A percentile compares a stretch with the other conserved stretches of the same genome.
Evolutionary conservation across 2,888 invertebrate species (phyloP).

Genomic region (Morpho achilles): DNA sequence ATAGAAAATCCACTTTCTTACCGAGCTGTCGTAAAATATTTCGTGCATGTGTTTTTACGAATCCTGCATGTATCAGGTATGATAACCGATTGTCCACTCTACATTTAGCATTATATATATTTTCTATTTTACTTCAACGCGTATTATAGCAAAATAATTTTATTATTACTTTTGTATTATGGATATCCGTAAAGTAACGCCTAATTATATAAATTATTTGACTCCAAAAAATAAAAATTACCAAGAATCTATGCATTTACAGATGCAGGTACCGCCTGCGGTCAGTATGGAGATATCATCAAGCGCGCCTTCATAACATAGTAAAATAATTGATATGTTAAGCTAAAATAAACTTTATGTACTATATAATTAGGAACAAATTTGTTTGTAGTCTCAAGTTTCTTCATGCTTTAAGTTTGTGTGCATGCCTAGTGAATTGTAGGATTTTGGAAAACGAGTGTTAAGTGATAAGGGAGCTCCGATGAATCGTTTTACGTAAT

Average conservation of each 20-base stretch:
- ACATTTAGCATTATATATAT: too few relatives aligned
- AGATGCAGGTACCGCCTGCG: constrained; percentile 48
- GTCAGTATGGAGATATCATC: constrained; percentile 58
- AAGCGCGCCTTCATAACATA: constrained; percentile 69
- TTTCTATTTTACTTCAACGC: too few relatives aligned
- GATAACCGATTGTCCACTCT: too few relatives aligned
- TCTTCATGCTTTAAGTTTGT: constrained; percentile 72
- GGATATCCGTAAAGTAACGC: too few relatives aligned
- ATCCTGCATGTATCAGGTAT: too few relatives aligned
- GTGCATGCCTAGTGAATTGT: constrained; percentile 41
- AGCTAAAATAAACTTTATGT: constrained; percentile 58
- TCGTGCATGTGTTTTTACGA: too few relatives aligned
- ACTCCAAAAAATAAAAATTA: too few relatives aligned
- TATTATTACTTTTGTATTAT: too few relatives aligned
- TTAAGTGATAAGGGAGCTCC: constrained; percentile 25
- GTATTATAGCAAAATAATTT: too few relatives aligned
- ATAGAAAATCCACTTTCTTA: too few relatives aligned
- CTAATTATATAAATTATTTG: too few relatives aligned
- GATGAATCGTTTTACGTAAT: constrained; percentile 19
- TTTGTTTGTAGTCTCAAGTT: constrained; percentile 66
- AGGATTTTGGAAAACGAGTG: constrained; percentile 1
- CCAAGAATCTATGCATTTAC: constrained; percentile 38
- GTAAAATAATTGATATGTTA: constrained; percentile 48
- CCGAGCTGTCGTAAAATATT: too few relatives aligned
- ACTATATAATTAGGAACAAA: constrained; percentile 71